These are phyloP conservation scores for Brienomyrus longianalis DNA, from an alignment of 2,113 vertebrate genomes.

Conservation along the genomic window DNA sequence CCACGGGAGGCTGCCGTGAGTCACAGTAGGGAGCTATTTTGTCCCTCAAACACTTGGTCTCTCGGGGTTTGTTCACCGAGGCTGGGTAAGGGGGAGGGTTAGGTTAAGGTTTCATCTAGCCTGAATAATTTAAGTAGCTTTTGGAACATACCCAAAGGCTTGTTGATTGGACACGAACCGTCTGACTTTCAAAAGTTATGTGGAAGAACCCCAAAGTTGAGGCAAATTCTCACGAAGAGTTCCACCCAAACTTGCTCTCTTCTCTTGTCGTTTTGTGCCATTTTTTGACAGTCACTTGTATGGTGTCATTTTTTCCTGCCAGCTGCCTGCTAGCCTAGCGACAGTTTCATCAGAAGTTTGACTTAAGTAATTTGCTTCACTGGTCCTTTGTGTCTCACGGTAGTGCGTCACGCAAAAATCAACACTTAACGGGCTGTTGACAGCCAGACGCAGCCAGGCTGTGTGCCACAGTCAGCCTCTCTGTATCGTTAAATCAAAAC, in stretches of 20 bases:
- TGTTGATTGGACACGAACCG: background rate
- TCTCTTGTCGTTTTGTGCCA: constrained; percentile 33
- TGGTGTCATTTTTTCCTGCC: constrained; percentile 47
- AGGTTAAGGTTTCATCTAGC: background rate
- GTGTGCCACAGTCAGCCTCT: constrained; percentile 25
- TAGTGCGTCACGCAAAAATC: constrained; percentile 52
- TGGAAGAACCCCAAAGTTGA: background rate
- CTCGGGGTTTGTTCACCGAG: background rate
- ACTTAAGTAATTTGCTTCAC: constrained; percentile 58
- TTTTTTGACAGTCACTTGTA: constrained; percentile 53
- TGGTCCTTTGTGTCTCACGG: constrained; percentile 41
- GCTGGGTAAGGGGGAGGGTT: background rate
- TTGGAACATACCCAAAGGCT: background rate
- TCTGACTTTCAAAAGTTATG: background rate
- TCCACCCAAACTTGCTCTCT: background rate
- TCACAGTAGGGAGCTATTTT: background rate
- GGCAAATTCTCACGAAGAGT: background rate
- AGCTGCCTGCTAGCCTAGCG: constrained; percentile 49
- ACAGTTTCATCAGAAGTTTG: constrained; percentile 57
- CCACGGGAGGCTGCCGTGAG: background rate
- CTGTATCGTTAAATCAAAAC: constrained; percentile 36
- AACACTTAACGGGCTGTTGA: constrained; percentile 36
- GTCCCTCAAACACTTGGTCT: background rate
- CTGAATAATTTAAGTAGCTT: background rate
- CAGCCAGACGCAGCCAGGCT: constrained; percentile 22